Base-by-base conservation (phyloP, 2,797 vertebrate genomes). In the Galago senegalensis region DNA sequence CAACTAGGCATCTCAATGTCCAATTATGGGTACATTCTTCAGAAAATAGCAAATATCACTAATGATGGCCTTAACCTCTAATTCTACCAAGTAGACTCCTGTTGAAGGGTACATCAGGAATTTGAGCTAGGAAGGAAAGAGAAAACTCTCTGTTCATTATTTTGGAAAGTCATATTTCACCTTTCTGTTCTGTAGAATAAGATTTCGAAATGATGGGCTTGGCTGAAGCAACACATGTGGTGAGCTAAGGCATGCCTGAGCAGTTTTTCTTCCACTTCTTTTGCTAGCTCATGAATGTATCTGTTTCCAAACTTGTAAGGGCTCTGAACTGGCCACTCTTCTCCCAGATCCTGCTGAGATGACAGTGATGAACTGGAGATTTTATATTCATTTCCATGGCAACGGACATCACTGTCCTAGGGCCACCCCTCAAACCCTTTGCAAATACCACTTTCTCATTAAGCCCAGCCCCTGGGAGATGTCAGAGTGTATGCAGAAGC, bases 351-450 rank as follows among this genome's bases (percentile, higher is more conserved):
- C 94, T 94, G 91, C 89, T 96, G 96, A 86, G 96, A 92, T 79
- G 69, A 53, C 12, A 82, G 67, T n/a, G 80, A 93, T 94, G 89
- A 97, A 46, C 89, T 72, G 65, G 77, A 95, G 80, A 88, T 79
- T 92, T 92, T 83, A n/a, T 80, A 25, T 93, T 93, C 69, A 83
- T 95, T 94, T 91, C 97, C 91, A 96, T 94, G 94, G 93, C 83
- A 97, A 98, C 89, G 86, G 93, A 82, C 20, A 82, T 91, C 96
- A 29, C 92, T 87, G 49, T 87, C 89, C 91, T 61, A 72, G 53
- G 53, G 83, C 87, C 96, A 96, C 91, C 97, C 89, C 95, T 91
- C 1, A 1, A 96, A 89, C 86, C 83, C 91, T 95, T 95, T 87
- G 84, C 72, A 94, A 83, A 88, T 80, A 31, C 77, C n/a, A 18